Evolutionary conservation across 2,888 invertebrate species (phyloP), one percentile per base, ranked within the genome.

Genomic region (Cerastis leucographa): DNA sequence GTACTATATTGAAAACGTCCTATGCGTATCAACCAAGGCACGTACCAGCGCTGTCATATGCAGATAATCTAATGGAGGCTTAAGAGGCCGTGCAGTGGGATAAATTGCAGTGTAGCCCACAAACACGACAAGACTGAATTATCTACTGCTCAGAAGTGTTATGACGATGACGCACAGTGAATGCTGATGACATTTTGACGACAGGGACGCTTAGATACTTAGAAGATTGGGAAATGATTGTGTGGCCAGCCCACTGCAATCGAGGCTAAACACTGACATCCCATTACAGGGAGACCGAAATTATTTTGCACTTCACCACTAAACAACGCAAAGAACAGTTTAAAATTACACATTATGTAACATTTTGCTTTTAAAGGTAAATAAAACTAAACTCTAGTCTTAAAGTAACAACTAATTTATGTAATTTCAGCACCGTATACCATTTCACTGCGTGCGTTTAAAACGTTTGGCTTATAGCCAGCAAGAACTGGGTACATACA

Each of bases 131-230:
- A 88, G 88, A 90, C 87, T 90, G 87, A 91, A 90, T 92, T 91
- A 91, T 89, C 87, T 71, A 66, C 87, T 84, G 88, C 79, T 82
- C 79, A 83, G 76, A 78, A 79, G 77, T 86, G 76, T 81, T 71
- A 77, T 70, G 80, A 74, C 72, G 51, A 83, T 85, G 87, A 78
- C 78, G 81, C 83, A 78, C 80, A 80, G 78, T 87, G 89, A 91
- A 90, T 90, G 81, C 83, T 92, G 89, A 93, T 93, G 91, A 85
- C 86, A 88, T 91, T 90, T 88, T 90, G 89, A 92, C 89, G 91
- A 92, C 88, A 80, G 69, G 76, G 74, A 74, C 80, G 73, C 78
- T 88, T 85, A 86, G 74, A 72, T 84, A 84, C 69, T 78, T 76
- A 80, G 66, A 46, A 69, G 70, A 80, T 89, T 81, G 74, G 76